These are phyloP conservation scores for Acrocephalus arundinaceus DNA, from an alignment of 2,113 vertebrate species.

Conservation along the genomic window DNA sequence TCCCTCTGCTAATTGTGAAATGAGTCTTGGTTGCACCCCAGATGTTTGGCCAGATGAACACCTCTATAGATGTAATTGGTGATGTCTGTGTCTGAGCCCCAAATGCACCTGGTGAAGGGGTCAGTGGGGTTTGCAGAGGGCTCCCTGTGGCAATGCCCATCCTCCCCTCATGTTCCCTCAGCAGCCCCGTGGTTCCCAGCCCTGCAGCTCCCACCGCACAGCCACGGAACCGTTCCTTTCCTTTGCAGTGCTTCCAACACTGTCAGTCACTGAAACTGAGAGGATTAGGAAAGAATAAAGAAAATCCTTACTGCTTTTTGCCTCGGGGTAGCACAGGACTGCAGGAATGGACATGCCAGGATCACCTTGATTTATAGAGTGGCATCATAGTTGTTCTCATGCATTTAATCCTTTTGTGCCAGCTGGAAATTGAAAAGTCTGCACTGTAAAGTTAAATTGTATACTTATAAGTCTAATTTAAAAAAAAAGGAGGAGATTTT, in stretches of 20 bases:
- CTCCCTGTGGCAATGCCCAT: background rate
- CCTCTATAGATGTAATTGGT: background rate
- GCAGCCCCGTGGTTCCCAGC: background rate
- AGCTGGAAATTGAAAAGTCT: background rate
- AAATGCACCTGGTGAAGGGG: background rate
- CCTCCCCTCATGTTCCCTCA: background rate
- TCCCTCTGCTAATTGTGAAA: background rate
- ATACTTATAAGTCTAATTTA: background rate
- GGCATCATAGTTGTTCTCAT: background rate
- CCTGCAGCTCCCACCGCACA: background rate
- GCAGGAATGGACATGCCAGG: fast-evolving
- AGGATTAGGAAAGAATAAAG: background rate
- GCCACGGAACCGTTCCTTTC: background rate
- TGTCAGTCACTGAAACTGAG: background rate
- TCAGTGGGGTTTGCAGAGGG: background rate
- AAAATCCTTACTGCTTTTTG: background rate
- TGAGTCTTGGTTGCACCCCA: background rate
- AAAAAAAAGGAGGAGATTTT: background rate
- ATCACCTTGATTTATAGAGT: slow-evolving; percentile 22
- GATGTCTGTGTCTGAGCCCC: background rate
- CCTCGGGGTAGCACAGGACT: background rate
- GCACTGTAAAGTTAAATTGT: background rate
- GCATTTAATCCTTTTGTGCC: background rate
- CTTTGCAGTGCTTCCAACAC: background rate
- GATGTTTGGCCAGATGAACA: background rate